Base-by-base conservation (phyloP, 1,140 invertebrate species). In the Samia ricini region DNA sequence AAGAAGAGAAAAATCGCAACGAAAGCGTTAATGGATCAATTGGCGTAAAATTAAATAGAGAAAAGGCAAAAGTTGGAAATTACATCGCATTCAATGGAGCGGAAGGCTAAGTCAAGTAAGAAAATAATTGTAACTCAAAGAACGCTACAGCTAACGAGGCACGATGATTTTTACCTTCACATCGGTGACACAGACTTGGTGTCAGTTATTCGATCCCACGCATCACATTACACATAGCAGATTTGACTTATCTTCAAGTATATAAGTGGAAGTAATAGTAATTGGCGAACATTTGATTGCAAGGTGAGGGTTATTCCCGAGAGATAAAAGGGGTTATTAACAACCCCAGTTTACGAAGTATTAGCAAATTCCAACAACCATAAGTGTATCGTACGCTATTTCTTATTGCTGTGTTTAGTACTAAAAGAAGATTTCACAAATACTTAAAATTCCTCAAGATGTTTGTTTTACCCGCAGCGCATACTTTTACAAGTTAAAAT, bases 21-120 rank as follows among this genome's bases (percentile, higher is more conserved):
- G 66, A 76, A 78, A 77, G 69, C 70, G 49, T 51, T 65, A 67
- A 75, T 66, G 26, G 61, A 61, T 57, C 61, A 68, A 66, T 66
- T 67, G 71, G 55, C 22, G 60, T 49, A 62, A 64, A 61, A 72
- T 61, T 64, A 65, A 56, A 56, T n/a, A 20, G 29, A 54, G 62
- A 55, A 67, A 71, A 61, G 24, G 29, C 26, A 58, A 33, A 51
- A 42, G 22, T 63, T 64, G 51, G 51, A 64, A 72, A 73, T 26
- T 64, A 21, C 20, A 54, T 52, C 20, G 36, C n/a, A 49, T 50
- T 59, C 57, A 71, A 56, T 68, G 56, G 57, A 68, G 68, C 68
- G 68, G 54, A 26, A 24, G 57, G 49, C 24, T 22, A 50, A 15
- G 57, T 61, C 51, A 61, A 55, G 26, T 23, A 15, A 42, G 33